Percentiles rank a stretch among this genome's conserved stretches.
These are phyloP conservation scores for Drosophila heteroneura DNA, from an alignment of 2,888 invertebrate genomes.

Conservation along the genomic window DNA sequence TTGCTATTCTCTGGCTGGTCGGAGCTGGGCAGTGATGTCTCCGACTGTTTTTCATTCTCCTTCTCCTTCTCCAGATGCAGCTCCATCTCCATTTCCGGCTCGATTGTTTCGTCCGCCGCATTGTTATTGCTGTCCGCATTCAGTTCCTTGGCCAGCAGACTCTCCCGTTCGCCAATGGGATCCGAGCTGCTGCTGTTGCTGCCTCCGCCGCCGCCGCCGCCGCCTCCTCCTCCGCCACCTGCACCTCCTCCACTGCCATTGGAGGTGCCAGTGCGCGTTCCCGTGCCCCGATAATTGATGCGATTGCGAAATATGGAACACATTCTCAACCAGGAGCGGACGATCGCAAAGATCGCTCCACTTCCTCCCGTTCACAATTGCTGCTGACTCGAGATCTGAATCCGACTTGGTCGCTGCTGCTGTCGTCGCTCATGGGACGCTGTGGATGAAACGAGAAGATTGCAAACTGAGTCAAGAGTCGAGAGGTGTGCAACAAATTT, in stretches of 20 bases:
- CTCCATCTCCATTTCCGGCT: constrained; percentile 20
- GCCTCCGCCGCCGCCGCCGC: neutral
- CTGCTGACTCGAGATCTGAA: constrained; percentile 5
- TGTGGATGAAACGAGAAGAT: constrained; percentile 39
- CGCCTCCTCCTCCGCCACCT: constrained; percentile 18
- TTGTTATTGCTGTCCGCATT: constrained; percentile 84
- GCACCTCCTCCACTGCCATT: constrained; percentile 25
- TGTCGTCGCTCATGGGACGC: constrained; percentile 33
- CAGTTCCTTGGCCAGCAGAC: constrained; percentile 78
- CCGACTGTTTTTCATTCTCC: constrained; percentile 10
- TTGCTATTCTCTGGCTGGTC: constrained; percentile 70
- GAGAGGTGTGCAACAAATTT: constrained; percentile 37
- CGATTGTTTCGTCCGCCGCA: constrained; percentile 38
- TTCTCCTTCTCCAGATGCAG: constrained; percentile 25
- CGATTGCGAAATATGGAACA: constrained; percentile 85
- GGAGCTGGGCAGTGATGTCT: constrained; percentile 17
- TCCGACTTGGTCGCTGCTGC: constrained; percentile 8
- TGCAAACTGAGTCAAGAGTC: constrained; percentile 10
- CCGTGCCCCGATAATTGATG: constrained; percentile 84
- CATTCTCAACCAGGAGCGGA: constrained; percentile 66
- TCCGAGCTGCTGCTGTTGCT: constrained; percentile 23
- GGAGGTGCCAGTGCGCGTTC: constrained; percentile 64
- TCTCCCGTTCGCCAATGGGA: constrained; percentile 42
- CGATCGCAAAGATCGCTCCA: constrained; percentile 20
- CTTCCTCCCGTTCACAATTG: constrained; percentile 40